Conservation (phyloP, 2,113 vertebrate genomes). For the Poeciliopsis turrubarensis region DNA sequence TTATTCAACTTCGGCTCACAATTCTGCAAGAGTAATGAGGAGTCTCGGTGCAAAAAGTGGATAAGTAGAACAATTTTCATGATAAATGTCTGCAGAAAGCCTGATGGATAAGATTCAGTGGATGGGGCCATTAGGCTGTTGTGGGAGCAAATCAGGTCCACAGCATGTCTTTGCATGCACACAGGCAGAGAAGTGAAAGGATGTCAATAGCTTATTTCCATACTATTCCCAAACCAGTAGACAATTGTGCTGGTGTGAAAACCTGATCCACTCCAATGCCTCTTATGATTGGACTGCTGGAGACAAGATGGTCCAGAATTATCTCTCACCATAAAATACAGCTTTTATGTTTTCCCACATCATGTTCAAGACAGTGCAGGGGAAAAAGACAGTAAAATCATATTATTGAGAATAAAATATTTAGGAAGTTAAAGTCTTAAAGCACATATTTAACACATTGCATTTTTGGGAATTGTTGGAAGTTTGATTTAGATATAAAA, state of each 20-base stretch:
- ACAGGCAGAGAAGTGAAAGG: conserved; percentile 55
- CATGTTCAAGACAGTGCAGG: conserved; percentile 13
- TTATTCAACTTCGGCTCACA: conserved; percentile 17
- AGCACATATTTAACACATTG: conserved; percentile 35
- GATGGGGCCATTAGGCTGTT: conserved; percentile 49
- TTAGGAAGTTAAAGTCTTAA: conserved; percentile 45
- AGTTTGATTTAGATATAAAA: conserved; percentile 45
- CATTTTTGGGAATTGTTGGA: conserved; percentile 15
- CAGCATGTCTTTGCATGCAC: conserved; percentile 49
- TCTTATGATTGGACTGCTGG: conserved; percentile 64
- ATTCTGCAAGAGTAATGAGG: conserved; percentile 4
- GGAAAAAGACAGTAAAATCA: conserved; percentile 32
- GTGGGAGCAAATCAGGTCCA: conserved; percentile 62
- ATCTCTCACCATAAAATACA: conserved; percentile 39
- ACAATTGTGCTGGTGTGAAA: conserved; percentile 66
- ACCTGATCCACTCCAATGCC: conserved; percentile 64
- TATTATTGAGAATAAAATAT: conserved; percentile 23
- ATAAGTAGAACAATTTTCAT: conserved; percentile 52
- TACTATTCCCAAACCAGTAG: conserved; percentile 44
- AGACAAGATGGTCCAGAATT: conserved; percentile 62
- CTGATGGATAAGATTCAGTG: conserved; percentile 31
- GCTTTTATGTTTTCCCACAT: conserved; percentile 12
- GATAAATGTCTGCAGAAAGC: conserved; percentile 31
- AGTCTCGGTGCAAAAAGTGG: conserved; percentile 9
- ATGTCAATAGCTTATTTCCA: conserved; percentile 75